These are phyloP conservation scores for Elephas maximus DNA, from an alignment of 2,113 vertebrate genomes.

Conservation along the genomic window DNA sequence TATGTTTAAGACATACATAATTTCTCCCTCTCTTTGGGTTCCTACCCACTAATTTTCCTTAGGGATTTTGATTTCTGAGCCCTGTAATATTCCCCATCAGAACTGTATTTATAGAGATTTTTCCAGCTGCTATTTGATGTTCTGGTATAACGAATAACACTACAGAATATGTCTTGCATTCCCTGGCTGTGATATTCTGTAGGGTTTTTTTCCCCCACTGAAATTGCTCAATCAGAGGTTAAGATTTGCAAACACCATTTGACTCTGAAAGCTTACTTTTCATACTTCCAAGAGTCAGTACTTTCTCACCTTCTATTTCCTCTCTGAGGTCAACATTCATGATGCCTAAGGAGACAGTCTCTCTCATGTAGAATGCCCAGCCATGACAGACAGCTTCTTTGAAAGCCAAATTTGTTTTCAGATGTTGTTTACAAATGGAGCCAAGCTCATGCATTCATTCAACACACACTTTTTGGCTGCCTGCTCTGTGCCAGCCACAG, in stretches of 20 bases:
- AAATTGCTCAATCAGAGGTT: slow-evolving; percentile 40
- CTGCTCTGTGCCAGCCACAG: neutral
- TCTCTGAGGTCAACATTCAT: neutral
- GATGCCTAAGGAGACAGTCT: neutral
- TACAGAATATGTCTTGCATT: slow-evolving; percentile 31
- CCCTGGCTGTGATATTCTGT: neutral
- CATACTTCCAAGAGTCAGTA: neutral
- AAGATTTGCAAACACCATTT: slow-evolving; percentile 58
- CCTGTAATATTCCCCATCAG: slow-evolving; percentile 27
- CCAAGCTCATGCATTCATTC: neutral
- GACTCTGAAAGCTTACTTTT: slow-evolving; percentile 14
- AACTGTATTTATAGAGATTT: neutral
- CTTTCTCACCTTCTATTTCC: slow-evolving; percentile 2
- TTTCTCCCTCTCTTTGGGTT: slow-evolving; percentile 1
- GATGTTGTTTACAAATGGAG: neutral
- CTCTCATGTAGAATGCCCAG: neutral
- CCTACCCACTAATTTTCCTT: slow-evolving; percentile 16
- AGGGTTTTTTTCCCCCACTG: neutral
- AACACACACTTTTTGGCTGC: neutral
- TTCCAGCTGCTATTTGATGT: slow-evolving; percentile 21
- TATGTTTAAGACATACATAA: neutral
- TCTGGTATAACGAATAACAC: slow-evolving; percentile 33
- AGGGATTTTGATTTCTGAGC: slow-evolving; percentile 40
- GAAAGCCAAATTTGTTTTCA: neutral
- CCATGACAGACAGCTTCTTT: neutral